Percentiles rank a stretch among this genome's conserved stretches.
These are phyloP conservation scores for Hetaerina titia DNA, from an alignment of 2,888 invertebrate genomes.

Conservation along the genomic window DNA sequence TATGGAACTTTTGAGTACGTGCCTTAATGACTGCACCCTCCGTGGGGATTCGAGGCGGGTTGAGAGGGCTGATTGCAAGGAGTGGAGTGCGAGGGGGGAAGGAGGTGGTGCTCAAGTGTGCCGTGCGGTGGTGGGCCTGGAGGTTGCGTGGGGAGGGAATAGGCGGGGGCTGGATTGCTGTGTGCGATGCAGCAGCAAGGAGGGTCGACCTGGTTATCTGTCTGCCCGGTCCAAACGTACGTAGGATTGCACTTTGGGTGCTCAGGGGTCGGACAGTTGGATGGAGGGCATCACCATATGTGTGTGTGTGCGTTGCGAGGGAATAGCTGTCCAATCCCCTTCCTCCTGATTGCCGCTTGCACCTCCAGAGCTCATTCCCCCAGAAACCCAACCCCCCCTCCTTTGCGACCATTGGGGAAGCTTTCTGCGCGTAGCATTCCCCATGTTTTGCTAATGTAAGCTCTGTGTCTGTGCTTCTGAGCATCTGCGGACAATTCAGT, in stretches of 20 bases:
- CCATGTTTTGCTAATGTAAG: too few species aligned
- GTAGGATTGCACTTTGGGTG: conserved; percentile 25
- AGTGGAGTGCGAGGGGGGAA: background rate
- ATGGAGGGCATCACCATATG: too few species aligned
- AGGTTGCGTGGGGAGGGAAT: background rate
- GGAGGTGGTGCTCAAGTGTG: background rate
- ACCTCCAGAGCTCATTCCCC: background rate
- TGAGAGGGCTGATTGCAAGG: background rate
- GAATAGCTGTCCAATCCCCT: too few species aligned
- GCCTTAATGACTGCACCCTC: too few species aligned
- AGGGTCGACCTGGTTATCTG: background rate
- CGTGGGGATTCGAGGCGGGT: too few species aligned
- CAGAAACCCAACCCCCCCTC: background rate
- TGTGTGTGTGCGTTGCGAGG: too few species aligned
- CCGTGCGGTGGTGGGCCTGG: background rate
- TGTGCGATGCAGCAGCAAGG: background rate
- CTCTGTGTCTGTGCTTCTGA: too few species aligned
- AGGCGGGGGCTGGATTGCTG: background rate
- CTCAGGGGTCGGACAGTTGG: background rate
- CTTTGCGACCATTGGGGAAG: background rate
- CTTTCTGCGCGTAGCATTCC: background rate
- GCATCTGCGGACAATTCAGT: too few species aligned
- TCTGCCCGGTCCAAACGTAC: background rate
- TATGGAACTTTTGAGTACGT: too few species aligned
- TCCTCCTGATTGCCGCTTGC: conserved; percentile 24